phyloP scores from a whole-genome alignment of 1,140 invertebrate species.

The Microplitis mediator region DNA sequence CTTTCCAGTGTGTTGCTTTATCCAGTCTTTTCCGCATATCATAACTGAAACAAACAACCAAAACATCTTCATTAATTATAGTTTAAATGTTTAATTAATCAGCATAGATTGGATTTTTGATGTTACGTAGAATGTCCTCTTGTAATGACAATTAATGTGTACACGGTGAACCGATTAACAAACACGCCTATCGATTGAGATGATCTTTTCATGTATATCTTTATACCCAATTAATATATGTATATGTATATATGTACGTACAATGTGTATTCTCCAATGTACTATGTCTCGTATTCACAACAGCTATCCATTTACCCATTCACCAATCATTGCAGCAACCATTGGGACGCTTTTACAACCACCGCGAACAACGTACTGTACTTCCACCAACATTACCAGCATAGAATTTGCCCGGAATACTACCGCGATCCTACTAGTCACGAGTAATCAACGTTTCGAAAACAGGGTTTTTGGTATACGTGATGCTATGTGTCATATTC shows the following conservation, averaged over 20 bases:
- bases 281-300: slow-evolving; percentile 13
- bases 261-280: slow-evolving; percentile 9
- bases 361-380: slow-evolving; percentile 1
- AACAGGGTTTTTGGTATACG: neutral
- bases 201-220: too few relatives aligned
- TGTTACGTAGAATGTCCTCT: slow-evolving; percentile 1
- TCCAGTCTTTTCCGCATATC: slow-evolving; percentile 66
- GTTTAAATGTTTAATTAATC: neutral
- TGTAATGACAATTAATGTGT: slow-evolving; percentile 34
- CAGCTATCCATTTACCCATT: neutral
- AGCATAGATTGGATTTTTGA: too few relatives aligned
- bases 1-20: slow-evolving; percentile 66
- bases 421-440: slow-evolving; percentile 3
- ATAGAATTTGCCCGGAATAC: slow-evolving; percentile 14
- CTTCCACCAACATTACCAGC: slow-evolving; percentile 8
- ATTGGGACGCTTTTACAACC: neutral
- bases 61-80: neutral
- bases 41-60: slow-evolving; percentile 62
- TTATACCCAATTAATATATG: neutral
- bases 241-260: slow-evolving; percentile 4
- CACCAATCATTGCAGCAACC: neutral
- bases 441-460: slow-evolving; percentile 19
- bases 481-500: slow-evolving; percentile 6
- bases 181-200: slow-evolving; percentile 13
- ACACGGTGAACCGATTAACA: slow-evolving; percentile 30